Evolutionary conservation across 2,888 invertebrate genomes (phyloP), one percentile per base, ranked within the genome.

Genomic region (Alitta virens): DNA sequence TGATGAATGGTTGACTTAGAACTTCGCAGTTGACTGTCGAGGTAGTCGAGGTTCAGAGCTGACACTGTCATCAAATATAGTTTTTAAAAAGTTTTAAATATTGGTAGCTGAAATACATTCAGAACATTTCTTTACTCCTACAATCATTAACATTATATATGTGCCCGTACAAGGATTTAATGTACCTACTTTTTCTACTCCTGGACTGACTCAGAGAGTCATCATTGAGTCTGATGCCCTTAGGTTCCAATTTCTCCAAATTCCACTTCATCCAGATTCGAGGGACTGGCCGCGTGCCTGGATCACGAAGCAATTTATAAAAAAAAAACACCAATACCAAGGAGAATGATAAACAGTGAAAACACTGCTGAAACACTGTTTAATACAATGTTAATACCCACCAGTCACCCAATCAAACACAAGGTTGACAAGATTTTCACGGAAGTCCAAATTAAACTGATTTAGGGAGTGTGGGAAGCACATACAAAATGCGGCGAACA

Each of bases 401-500:
- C 79, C 80, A 67, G 78, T 72, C 59, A 78, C 75, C 80, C 80
- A 81, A 25, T 73, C 72, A 63, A 69, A 76, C 2, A 79, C 75
- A 2, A 80, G 66, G 25, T 60, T 65, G 0, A 74, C 69, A 3
- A 80, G 63, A 56, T 75, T 72, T 59, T 81, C 78, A 61, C 78
- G 78, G 63, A 81, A 81, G 18, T 70, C 68, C 56, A 75, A 76
- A 3, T 74, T 74, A 72, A 81, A 81, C 71, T 80, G 78, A 38
- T 75, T 66, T 67, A 78, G 78, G n/a, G 80, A 81, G 61, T 81
- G 78, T 0, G 79, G 78, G 61, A 81, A 81, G n/a, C 73, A 68
- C 46, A 74, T 71, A 60, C 78, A 79, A 67, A 74, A 81, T 1
- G 76, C 72, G 12, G 77, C 73, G 69, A 80, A 81, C 5, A 79